Evolutionary conservation across 2,888 invertebrate species (phyloP), one percentile per base, ranked within the genome.

Genomic region (Spialia ferax): DNA sequence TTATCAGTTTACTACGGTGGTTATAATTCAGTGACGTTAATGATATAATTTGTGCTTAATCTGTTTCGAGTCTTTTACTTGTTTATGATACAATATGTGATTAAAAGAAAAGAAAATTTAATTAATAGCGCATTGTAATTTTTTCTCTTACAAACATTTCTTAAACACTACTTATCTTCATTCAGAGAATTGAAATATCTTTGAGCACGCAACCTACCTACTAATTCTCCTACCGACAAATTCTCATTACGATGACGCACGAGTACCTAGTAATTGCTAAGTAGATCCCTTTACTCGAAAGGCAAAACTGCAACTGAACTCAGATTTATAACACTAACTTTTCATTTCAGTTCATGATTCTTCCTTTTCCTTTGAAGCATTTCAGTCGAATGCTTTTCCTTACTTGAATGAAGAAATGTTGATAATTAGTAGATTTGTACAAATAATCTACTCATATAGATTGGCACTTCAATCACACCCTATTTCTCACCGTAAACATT

Each of bases 311-410:
- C 68, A 69, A 67, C 68, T 69, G 65, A 70, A 71, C 26, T 60
- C 61, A 64, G 72, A 74, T 74, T 73, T 73, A 74, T 71, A 69
- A 73, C 71, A 55, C 52, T 63, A 73, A 74, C 72, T 72, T 71
- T 66, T 65, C 59, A 62, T 67, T 66, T 70, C 69, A 69, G 71
- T 73, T 73, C 74, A 73, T 70, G 60, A 62, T 59, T 64, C 22
- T 61, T 63, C 48, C 23, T 23, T 59, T 23, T 63, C 48, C 23
- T 23, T 59, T 23, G 23, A 59, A n/a, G 38, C n/a, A n/a, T 38
- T 38, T 38, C n/a, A 38, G 38, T n/a, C n/a, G n/a, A 38, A 38
- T n/a, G 3, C n/a, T 7, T 35, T 7, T 10, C 11, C 32, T 35
- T 35, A 35, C n/a, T 38, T 11, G 13, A 35, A 35, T 3, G 13